Percentiles rank a stretch among this genome's conserved stretches.
phyloP scores from a whole-genome alignment of 2,797 vertebrate genomes.

The Gymnoscopelus microlampas region DNA sequence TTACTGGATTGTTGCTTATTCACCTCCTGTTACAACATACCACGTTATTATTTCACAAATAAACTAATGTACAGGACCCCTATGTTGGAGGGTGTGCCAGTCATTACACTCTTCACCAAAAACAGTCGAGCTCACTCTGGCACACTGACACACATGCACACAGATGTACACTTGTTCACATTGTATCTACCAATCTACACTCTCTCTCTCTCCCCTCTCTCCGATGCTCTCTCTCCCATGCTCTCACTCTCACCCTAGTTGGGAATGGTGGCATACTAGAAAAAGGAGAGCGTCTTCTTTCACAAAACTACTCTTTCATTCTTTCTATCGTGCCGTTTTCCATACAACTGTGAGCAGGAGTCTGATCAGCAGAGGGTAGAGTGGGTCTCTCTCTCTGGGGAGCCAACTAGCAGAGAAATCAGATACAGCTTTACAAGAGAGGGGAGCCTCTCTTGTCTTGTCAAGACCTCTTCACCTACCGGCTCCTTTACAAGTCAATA shows the following conservation, averaged over 20 bases:
- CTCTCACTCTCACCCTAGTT: constrained; percentile 39
- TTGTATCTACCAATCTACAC: constrained; percentile 34
- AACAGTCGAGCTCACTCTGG: constrained; percentile 78
- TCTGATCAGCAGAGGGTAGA: constrained; percentile 81
- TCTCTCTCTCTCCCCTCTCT: constrained; percentile 25
- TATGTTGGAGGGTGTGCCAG: background rate
- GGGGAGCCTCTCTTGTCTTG: constrained; percentile 77
- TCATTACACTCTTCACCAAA: constrained; percentile 23
- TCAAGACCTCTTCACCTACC: constrained; percentile 81
- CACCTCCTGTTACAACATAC: constrained; percentile 84
- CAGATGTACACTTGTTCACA: constrained; percentile 28
- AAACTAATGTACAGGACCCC: constrained; percentile 57
- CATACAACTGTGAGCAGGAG: constrained; percentile 85
- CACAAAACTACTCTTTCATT: constrained; percentile 84
- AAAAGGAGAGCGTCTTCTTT: constrained; percentile 83
- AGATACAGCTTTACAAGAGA: constrained; percentile 81
- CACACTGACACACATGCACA: constrained; percentile 70
- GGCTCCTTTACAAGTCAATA: constrained; percentile 84
- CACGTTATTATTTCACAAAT: constrained; percentile 81
- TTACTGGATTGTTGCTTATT: constrained; percentile 89
- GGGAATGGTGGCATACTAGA: constrained; percentile 67
- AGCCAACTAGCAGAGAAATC: constrained; percentile 93
- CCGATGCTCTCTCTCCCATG: constrained; percentile 5
- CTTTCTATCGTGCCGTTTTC: constrained; percentile 70
- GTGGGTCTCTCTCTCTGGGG: constrained; percentile 81